Evolutionary conservation across 92 coral and sea anemone species (phyloP), one percentile per base, ranked within the genome.

Genomic region (Chrysogorgia sp.): DNA sequence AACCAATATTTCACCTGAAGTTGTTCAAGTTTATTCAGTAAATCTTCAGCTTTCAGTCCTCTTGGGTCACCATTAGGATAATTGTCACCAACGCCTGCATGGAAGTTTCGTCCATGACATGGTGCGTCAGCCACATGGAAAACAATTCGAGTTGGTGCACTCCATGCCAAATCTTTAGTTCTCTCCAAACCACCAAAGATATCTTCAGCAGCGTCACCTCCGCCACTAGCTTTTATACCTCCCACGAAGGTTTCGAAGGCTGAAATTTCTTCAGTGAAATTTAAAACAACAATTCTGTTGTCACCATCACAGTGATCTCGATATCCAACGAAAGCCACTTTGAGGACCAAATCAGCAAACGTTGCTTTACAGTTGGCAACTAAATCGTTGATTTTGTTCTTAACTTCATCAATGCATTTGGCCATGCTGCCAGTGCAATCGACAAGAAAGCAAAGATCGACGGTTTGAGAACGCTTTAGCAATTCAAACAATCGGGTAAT

Each of bases 391-490:
- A 72, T 72, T 35, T 56, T 72, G 43, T 22, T 53, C 52, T 72
- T 72, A 23, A 72, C 79, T 72, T 72, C 47, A 35, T 22, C 32
- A 32, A 72, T 72, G 79, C 55, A 72, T 1, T 26, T 45, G 55
- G 31, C 65, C 79, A 72, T 72, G 45, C 79, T 72, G 1, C 79
- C 79, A 34, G 79, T 72, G 64, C 79, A 72, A 34, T 72, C 79
- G 55, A 72, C 35, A 56, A 72, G 79, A 72, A 72, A 72, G 65
- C 79, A 72, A 19, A 72, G 65, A 35, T 72, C 79, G n/a, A 72
- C 79, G n/a, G 79, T 72, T 56, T 72, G 79, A 1, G 65, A 72
- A 30, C 52, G 64, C 34, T 72, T 72, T 41, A 72, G 31, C 32
- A 32, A 20, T 34, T 72, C 79, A 56, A 72, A 34, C 34, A 72